Evolutionary conservation across 2,888 invertebrate species (phyloP), one percentile per base, ranked within the genome.

Genomic region (Coleophora deauratella): DNA sequence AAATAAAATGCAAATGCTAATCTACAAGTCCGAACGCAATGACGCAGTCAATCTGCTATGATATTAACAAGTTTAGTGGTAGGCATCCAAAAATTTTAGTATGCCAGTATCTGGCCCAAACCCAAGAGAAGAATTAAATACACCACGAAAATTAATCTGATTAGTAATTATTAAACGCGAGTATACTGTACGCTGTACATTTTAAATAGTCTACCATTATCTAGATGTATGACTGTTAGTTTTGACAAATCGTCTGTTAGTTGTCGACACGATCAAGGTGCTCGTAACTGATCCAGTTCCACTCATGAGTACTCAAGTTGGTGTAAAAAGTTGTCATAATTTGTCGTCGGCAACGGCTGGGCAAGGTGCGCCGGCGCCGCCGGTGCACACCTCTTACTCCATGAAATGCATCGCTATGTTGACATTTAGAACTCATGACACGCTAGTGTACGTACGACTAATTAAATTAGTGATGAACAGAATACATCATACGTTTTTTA

Each of bases 161-260:
- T 79, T 73, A 71, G 69, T 75, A 76, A 75, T 76, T 74, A 74
- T 72, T 72, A 73, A 71, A 70, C 62, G 66, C 63, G 64, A 51
- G 47, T 51, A 21, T 40, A 35, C 35, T 35, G 27, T 21, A 30
- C 39, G 58, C 61, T 57, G 62, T 59, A 58, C 62, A 67, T 66
- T 63, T 61, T 11, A 31, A 4, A 31, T 31, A 31, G 31, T n/a
- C n/a, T n/a, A n/a, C n/a, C n/a, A n/a, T 65, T 60, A 66, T 72
- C 68, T 56, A 49, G 54, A 50, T 62, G 64, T 64, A 35, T 35
- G n/a, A 11, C 12, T 35, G 40, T 35, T 39, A 27, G 13, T 35
- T 68, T 66, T 62, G 61, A 60, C 54, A 57, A 63, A 66, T 50
- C 49, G 51, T 56, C 59, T 55, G 47, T 9, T 35, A 40, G 35